A percentile compares a stretch with the other conserved stretches of the same genome.
Evolutionary conservation across 2,113 vertebrate species (phyloP).

Genomic region (Hydrolagus affinis): DNA sequence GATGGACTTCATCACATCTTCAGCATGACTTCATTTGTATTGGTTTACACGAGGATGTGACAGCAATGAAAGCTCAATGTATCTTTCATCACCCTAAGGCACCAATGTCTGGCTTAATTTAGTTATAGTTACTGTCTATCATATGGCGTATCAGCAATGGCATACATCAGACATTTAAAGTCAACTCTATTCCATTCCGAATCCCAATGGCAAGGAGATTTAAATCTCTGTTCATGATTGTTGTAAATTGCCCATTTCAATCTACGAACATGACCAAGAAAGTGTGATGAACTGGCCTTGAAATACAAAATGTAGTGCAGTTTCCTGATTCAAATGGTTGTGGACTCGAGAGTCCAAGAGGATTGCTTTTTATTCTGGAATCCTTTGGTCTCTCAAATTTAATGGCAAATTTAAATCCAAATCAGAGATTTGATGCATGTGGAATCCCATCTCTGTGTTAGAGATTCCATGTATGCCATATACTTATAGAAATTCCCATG

Average conservation of each 20-base stretch:
- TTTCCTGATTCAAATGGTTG: background rate
- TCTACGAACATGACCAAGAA: background rate
- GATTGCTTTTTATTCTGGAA: background rate
- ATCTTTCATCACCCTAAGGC: conserved; percentile 36
- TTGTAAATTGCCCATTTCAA: background rate
- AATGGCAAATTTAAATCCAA: background rate
- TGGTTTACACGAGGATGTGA: background rate
- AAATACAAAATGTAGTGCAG: background rate
- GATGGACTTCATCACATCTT: background rate
- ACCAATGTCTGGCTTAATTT: conserved; percentile 46
- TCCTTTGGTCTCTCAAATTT: background rate
- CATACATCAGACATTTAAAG: background rate
- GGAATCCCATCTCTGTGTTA: no score
- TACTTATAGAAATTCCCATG: no score
- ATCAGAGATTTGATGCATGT: no score
- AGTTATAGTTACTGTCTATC: conserved; percentile 32
- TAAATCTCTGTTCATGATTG: background rate
- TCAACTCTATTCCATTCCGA: background rate
- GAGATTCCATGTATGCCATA: no score
- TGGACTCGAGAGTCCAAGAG: background rate
- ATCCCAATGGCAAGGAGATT: background rate
- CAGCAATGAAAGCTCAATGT: background rate
- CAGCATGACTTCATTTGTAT: background rate
- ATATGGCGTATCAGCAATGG: conserved; percentile 42
- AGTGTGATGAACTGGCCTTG: background rate